Percentiles rank a stretch among this genome's conserved stretches.
These are phyloP conservation scores for Ophraella communa DNA, from an alignment of 2,888 invertebrate genomes.

Conservation along the genomic window DNA sequence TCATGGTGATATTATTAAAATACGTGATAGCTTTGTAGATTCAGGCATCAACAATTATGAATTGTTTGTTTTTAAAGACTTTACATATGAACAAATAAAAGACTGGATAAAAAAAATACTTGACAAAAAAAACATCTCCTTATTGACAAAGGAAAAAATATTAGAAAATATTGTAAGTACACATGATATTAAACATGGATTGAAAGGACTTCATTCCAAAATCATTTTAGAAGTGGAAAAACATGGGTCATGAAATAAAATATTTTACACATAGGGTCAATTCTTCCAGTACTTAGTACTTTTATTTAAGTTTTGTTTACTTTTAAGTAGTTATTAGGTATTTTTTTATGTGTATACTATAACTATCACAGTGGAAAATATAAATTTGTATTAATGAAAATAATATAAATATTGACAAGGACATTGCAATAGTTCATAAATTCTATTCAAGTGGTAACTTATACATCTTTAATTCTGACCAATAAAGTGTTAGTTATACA, in stretches of 20 bases:
- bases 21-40: constrained; percentile 40
- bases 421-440: no score
- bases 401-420: no score
- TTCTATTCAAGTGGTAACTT: no score
- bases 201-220: constrained; percentile 47
- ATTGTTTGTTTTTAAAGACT: constrained; percentile 45
- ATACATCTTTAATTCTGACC: no score
- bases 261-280: not conserved
- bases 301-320: no score
- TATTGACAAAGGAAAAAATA: constrained; percentile 30
- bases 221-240: constrained; percentile 37
- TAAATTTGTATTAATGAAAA: no score
- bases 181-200: constrained; percentile 43
- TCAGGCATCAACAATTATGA: constrained; percentile 37
- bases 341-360: no score
- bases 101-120: constrained; percentile 43
- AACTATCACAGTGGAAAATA: no score
- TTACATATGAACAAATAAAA: constrained; percentile 40
- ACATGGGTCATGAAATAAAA: constrained; percentile 1
- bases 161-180: constrained; percentile 38
- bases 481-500: no score
- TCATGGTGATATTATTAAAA: constrained; percentile 37
- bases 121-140: constrained; percentile 29
- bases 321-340: no score
- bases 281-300: no score